Evolutionary conservation across 64 coral and sea anemone species (phyloP), one percentile per base, ranked within the genome.

Genomic region (Actinia tenebrosa): DNA sequence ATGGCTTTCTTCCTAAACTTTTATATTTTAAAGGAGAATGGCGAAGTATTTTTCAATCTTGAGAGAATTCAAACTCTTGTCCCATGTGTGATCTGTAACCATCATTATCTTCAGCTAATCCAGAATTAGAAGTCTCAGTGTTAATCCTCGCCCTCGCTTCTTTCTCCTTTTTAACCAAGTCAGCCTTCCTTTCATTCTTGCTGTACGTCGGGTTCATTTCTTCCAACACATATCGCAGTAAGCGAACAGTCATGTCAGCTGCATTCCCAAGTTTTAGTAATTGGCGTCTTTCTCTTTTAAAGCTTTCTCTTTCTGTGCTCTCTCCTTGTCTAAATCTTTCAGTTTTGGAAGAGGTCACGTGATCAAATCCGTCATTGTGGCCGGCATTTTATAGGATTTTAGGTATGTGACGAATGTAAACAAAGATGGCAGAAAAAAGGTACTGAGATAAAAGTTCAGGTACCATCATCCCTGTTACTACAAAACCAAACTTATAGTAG

Each of bases 381-480:
- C 30, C 1, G 30, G 30, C 30, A 37, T 37, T 37, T 37, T 37
- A 37, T 37, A 37, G 30, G 30, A 37, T 37, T 0, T 37, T 37
- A 37, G 30, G 30, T 37, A 37, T 37, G 30, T 37, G 30, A 37
- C 30, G 30, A 37, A 37, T 37, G 30, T 37, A 37, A 37, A 37
- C 30, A 37, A 37, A 37, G 30, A 37, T 37, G 30, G 30, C 30
- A 37, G 30, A 37, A 0, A 37, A 37, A 37, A 37, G 30, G 89
- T 60, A 91, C 84, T 84, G 83, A 90, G 71, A 84, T 90, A 45
- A 91, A 86, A 56, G 89, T 91, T 22, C 89, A 91, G 53, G 42
- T 78, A 23, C 83, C 89, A 27, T 78, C 89, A 56, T 91, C 89
- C 55, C 43, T 58, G 52, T 25, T 25, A 64, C 53, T 91, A 19